phyloP scores from a whole-genome alignment of 1,140 invertebrate species.

The Himalopsyche phryganea region DNA sequence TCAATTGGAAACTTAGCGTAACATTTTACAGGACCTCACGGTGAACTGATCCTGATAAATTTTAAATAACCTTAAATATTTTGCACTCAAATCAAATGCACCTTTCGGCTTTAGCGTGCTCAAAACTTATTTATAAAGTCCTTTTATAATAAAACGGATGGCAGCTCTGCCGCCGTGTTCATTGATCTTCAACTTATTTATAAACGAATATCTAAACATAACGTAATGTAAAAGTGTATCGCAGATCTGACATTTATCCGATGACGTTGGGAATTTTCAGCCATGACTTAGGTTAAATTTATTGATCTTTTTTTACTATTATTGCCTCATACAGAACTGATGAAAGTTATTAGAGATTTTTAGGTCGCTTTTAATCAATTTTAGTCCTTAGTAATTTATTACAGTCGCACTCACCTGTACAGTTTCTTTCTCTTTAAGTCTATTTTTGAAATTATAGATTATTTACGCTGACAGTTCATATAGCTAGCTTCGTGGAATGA shows the following conservation, averaged over 20 bases:
- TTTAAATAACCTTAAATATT: constrained; percentile 34
- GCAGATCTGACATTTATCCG: constrained; percentile 23
- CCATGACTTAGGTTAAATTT: constrained; percentile 34
- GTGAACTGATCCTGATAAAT: constrained; percentile 35
- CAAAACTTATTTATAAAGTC: constrained; percentile 35
- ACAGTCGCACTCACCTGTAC: constrained; percentile 24
- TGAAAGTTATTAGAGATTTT: constrained; percentile 35
- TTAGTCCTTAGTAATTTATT: constrained; percentile 40
- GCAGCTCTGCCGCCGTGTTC: constrained; percentile 23
- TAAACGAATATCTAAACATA: constrained; percentile 16
- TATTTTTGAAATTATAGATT: constrained; percentile 28
- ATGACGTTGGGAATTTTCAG: constrained; percentile 21
- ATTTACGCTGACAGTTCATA: constrained; percentile 3
- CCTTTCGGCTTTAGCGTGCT: constrained; percentile 36
- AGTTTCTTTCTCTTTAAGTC: constrained; percentile 26
- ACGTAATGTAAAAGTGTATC: constrained; percentile 20
- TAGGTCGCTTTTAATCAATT: constrained; percentile 40
- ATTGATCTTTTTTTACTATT: constrained; percentile 20
- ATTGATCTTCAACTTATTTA: constrained; percentile 30
- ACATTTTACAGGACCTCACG: constrained; percentile 25
- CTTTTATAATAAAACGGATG: constrained; percentile 29
- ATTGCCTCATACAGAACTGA: constrained; percentile 32
- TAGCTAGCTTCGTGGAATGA: constrained; percentile 30
- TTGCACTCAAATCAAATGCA: constrained; percentile 36
- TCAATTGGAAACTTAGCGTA: constrained; percentile 32